A percentile compares a stretch with the other conserved stretches of the same genome.
Conservation (phyloP, 2,888 invertebrate species). For the Parelbella ahira region DNA sequence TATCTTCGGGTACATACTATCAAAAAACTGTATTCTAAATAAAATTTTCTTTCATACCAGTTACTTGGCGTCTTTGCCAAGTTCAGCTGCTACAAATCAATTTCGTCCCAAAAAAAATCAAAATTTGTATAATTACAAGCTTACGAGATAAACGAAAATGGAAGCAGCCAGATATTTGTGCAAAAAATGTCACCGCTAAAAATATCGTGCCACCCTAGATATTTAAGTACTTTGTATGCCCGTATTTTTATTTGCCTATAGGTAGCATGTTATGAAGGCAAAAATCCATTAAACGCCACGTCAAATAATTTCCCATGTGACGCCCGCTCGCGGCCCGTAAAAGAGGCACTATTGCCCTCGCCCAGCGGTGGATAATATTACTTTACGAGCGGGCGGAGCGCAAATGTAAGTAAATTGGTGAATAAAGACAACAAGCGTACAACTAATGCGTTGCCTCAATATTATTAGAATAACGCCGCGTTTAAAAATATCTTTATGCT, state of each 20-base stretch:
- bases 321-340: conserved; percentile 78
- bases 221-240: conserved; percentile 41
- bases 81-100: no score
- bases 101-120: no score
- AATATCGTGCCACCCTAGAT: conserved; percentile 22
- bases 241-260: conserved; percentile 71
- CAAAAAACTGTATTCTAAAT: no score
- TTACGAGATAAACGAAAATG: no score
- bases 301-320: conserved; percentile 76
- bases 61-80: no score
- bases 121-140: no score
- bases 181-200: conserved; percentile 7
- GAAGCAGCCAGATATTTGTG: no score
- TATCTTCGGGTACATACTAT: no score
- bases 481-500: neutral
- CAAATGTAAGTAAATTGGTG: conserved; percentile 77
- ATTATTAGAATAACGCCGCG: conserved; percentile 9
- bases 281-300: conserved; percentile 80
- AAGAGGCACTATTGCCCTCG: conserved; percentile 73
- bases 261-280: conserved; percentile 79
- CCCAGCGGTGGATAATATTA: conserved; percentile 77
- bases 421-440: conserved; percentile 69
- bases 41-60: no score
- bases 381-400: conserved; percentile 73
- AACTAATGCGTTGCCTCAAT: conserved; percentile 39